phyloP scores from a whole-genome alignment of 2,888 invertebrate species.

The Cephus spinipes region DNA sequence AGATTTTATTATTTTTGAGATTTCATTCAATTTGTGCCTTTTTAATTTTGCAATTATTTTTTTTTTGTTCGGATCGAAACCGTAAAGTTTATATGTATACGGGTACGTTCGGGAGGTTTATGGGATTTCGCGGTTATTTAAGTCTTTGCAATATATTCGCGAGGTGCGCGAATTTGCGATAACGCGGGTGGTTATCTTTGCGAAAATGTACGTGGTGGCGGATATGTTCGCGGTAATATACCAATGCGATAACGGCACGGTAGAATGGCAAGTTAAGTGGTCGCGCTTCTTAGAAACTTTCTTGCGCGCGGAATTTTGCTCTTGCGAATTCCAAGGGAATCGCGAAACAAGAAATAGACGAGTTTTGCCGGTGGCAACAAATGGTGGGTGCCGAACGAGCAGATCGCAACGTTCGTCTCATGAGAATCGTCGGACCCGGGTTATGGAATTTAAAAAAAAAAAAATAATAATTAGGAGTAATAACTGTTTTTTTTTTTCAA shows the following conservation, averaged over 20 bases:
- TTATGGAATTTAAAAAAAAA: not conserved
- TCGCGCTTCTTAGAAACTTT: conserved; percentile 28
- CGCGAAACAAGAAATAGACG: conserved; percentile 7
- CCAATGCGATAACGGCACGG: conserved; percentile 8
- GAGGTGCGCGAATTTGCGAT: not conserved
- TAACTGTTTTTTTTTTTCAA: not conserved
- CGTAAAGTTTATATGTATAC: not conserved
- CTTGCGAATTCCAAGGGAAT: conserved; percentile 18
- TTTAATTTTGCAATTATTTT: not conserved
- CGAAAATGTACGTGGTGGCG: not conserved
- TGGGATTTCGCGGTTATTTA: not conserved
- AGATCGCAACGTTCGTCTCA: not conserved
- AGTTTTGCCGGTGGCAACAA: not conserved
- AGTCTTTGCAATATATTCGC: not conserved
- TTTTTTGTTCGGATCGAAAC: not conserved
- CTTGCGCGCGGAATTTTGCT: conserved; percentile 23
- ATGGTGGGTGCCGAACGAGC: not conserved
- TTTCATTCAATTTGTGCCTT: too few relatives aligned
- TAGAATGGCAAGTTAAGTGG: conserved; percentile 22
- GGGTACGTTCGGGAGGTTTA: not conserved
- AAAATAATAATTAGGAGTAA: not conserved
- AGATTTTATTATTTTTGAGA: not conserved
- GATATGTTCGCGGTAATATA: not conserved
- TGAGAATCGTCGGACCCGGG: not conserved
- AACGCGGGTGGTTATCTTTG: not conserved